Conservation (phyloP, 2,888 invertebrate genomes). For the Linyphia triangularis region DNA sequence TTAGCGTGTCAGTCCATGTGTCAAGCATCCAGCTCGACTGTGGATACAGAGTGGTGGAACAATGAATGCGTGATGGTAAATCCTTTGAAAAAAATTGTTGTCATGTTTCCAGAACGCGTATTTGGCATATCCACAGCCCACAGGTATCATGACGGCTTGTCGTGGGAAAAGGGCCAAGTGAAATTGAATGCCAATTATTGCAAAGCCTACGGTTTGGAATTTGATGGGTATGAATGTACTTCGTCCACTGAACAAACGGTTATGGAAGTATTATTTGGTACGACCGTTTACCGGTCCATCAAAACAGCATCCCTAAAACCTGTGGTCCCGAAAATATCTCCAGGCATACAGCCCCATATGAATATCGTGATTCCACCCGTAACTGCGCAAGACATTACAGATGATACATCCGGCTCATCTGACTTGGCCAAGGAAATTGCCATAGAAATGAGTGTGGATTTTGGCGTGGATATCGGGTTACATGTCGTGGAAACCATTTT, state of each 20-base stretch:
- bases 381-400: neutral
- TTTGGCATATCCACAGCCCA: neutral
- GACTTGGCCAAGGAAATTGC: neutral
- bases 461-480: neutral
- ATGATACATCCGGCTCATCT: neutral
- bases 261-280: neutral
- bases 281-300: neutral
- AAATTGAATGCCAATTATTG: neutral
- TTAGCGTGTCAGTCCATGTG: constrained; percentile 13
- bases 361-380: neutral
- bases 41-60: constrained; percentile 6
- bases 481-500: neutral
- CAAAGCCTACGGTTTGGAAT: neutral
- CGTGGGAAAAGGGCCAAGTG: neutral
- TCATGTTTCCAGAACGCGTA: constrained; percentile 8
- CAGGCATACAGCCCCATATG: neutral
- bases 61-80: neutral
- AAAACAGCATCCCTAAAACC: neutral
- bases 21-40: neutral
- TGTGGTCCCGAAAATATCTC: neutral
- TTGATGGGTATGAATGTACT: neutral
- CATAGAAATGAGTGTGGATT: neutral
- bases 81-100: constrained; percentile 10
- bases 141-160: neutral
- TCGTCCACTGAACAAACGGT: neutral